These are phyloP conservation scores for Polypterus bichir DNA, from an alignment of 2,113 vertebrate genomes.

Conservation along the genomic window DNA sequence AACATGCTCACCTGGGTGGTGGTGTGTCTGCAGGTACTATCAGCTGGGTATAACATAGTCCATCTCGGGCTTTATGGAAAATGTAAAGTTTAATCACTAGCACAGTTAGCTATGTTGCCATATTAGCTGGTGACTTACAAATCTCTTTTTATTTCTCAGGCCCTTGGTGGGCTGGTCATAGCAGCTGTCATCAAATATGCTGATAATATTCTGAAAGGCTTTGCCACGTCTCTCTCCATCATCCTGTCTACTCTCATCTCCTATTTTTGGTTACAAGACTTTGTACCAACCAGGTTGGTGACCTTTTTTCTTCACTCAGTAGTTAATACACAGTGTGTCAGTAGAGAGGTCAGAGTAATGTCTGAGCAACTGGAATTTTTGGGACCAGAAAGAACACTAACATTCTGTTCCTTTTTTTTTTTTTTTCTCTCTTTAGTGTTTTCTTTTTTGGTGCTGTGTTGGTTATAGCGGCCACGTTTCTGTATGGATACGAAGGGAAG, in stretches of 20 bases:
- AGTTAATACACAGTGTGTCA: background rate
- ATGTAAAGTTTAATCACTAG: background rate
- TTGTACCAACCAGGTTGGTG: constrained; percentile 76
- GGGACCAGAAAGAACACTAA: background rate
- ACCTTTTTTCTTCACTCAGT: background rate
- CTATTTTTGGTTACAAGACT: constrained; percentile 92
- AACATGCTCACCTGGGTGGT: constrained; percentile 82
- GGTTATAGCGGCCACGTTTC: constrained; percentile 86
- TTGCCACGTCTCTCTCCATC: constrained; percentile 93
- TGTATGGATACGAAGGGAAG: constrained; percentile 86
- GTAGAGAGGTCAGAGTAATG: background rate
- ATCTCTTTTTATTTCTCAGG: constrained; percentile 57
- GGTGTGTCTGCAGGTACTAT: constrained; percentile 79
- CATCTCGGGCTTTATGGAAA: background rate
- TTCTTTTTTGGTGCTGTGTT: constrained; percentile 84
- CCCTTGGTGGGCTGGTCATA: constrained; percentile 88
- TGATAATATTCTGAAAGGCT: constrained; percentile 96
- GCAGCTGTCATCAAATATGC: constrained; percentile 97
- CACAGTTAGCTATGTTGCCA: background rate
- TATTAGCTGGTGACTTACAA: background rate
- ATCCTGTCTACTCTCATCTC: constrained; percentile 93
- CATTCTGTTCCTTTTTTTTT: background rate
- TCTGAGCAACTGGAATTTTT: background rate
- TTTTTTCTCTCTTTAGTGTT: constrained; percentile 47
- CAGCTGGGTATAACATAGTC: background rate